These are phyloP conservation scores for cattle (Bos taurus) DNA, from an alignment of 2,113 vertebrate species.

Conservation along the genomic window ARS-UCD2.0 NC_037328.1:43220001-43220500, in stretches of 20 bases:
- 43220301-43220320: background rate
- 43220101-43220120: background rate
- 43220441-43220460: background rate
- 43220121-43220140: background rate
- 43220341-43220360: background rate
- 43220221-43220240: background rate
- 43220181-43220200: background rate
- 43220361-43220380: background rate
- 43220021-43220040: background rate
- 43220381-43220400: background rate
- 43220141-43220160: background rate
- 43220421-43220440: background rate
- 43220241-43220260: background rate
- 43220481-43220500: background rate
- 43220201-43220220: background rate
- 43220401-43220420: background rate
- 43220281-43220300: background rate
- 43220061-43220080: background rate
- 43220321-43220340: conserved; percentile 2
- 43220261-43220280: background rate
- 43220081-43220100: background rate
- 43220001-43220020: background rate
- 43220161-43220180: background rate
- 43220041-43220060: background rate
- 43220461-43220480: background rate